phyloP scores from a whole-genome alignment of 2,797 vertebrate species.

The Helarctos malayanus region DNA sequence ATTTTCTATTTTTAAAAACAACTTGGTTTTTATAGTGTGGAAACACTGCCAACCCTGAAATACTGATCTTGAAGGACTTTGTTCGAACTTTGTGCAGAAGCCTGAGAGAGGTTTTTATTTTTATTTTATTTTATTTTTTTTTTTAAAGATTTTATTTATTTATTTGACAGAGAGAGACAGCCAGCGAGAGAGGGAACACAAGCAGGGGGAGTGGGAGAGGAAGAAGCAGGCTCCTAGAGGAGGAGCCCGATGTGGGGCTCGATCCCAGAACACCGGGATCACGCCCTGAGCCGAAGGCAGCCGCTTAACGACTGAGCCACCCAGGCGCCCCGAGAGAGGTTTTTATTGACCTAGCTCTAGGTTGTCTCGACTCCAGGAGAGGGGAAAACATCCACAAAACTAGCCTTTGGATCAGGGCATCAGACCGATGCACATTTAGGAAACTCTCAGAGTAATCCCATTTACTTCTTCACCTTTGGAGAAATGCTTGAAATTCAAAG shows the following conservation, averaged over 20 bases:
- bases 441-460: not conserved
- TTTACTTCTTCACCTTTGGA: slow-evolving; percentile 11
- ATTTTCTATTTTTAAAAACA: not conserved
- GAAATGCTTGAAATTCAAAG: slow-evolving; percentile 45
- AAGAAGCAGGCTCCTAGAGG: too few relatives aligned
- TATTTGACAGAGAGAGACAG: too few relatives aligned
- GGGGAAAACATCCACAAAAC: not conserved
- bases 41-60: not conserved
- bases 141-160: too few relatives aligned
- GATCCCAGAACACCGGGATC: too few relatives aligned
- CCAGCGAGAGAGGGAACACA: too few relatives aligned
- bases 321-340: not conserved
- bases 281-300: too few relatives aligned
- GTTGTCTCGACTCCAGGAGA: not conserved
- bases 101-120: not conserved
- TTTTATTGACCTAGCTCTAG: not conserved
- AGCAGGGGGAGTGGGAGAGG: too few relatives aligned
- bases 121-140: too few relatives aligned
- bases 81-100: not conserved
- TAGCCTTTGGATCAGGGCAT: not conserved
- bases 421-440: not conserved
- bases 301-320: too few relatives aligned
- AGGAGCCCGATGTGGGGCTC: too few relatives aligned
- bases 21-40: not conserved
- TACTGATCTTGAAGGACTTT: slow-evolving; percentile 48